Percentiles rank a stretch among this genome's conserved stretches.
phyloP scores from a whole-genome alignment of 2,113 vertebrate genomes.

The Grus americana region DNA sequence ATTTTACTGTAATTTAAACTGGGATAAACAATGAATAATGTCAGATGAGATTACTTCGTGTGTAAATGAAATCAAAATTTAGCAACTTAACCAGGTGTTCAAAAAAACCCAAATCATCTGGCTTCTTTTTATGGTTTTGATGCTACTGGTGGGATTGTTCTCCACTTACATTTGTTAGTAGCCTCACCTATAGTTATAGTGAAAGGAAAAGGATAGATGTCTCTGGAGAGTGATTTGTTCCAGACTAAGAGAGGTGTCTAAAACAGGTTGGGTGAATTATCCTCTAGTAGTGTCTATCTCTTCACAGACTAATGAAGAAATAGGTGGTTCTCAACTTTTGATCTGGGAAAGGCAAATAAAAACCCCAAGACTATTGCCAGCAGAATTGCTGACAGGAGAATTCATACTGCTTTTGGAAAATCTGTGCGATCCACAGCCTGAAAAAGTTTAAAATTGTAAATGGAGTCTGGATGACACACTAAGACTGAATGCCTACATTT shows the following conservation, averaged over 20 bases:
- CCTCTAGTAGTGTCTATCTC: not conserved
- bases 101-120: not conserved
- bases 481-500: not conserved
- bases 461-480: not conserved
- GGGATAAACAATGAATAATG: not conserved
- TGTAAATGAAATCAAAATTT: not conserved
- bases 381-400: not conserved
- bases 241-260: not conserved
- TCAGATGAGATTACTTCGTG: not conserved
- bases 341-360: not conserved
- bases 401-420: constrained; percentile 35
- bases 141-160: not conserved
- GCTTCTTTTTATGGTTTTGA: not conserved
- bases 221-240: not conserved
- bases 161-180: not conserved
- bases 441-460: not conserved
- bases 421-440: not conserved
- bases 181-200: not conserved
- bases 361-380: not conserved
- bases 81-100: not conserved
- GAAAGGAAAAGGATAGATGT: not conserved
- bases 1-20: not conserved
- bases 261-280: not conserved
- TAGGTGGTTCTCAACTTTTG: not conserved
- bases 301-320: not conserved